A percentile compares a stretch with the other conserved stretches of the same genome.
Evolutionary conservation across 2,113 vertebrate species (phyloP).

Genomic region (Psittacula cyanocephala): DNA sequence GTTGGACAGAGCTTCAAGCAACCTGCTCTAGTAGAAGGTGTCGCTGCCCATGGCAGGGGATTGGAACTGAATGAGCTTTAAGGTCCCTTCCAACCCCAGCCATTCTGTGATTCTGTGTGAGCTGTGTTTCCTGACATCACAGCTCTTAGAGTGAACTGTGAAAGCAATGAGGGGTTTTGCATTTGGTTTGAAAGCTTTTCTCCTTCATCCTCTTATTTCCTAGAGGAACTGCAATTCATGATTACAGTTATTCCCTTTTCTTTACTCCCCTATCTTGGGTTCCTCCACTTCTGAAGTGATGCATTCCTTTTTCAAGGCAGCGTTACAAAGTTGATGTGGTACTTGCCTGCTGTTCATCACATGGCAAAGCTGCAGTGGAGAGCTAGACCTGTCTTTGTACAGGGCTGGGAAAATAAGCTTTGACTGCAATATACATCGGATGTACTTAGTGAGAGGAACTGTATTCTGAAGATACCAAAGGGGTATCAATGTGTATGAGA

Average conservation of each 20-base stretch:
- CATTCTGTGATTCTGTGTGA: neutral
- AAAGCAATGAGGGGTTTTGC: neutral
- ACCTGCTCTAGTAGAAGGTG: neutral
- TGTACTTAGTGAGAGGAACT: neutral
- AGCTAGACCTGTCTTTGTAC: neutral
- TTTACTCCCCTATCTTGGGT: neutral
- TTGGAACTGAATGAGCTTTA: neutral
- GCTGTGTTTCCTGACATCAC: neutral
- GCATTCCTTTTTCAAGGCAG: neutral
- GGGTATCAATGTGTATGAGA: neutral
- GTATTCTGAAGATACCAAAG: neutral
- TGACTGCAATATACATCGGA: fast-evolving
- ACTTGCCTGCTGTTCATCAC: neutral
- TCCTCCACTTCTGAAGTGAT: neutral
- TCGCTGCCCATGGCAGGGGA: neutral
- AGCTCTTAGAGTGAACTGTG: neutral
- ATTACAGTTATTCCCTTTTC: neutral
- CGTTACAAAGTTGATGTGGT: neutral
- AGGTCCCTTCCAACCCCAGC: neutral
- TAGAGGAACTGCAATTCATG: neutral
- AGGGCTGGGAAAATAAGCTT: neutral
- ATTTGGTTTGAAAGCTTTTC: neutral
- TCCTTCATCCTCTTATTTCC: neutral
- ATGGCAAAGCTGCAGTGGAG: neutral
- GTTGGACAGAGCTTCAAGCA: neutral